Evolutionary conservation across 2,797 vertebrate species (phyloP), one percentile per base, ranked within the genome.

Genomic region (Protonibea diacanthus): DNA sequence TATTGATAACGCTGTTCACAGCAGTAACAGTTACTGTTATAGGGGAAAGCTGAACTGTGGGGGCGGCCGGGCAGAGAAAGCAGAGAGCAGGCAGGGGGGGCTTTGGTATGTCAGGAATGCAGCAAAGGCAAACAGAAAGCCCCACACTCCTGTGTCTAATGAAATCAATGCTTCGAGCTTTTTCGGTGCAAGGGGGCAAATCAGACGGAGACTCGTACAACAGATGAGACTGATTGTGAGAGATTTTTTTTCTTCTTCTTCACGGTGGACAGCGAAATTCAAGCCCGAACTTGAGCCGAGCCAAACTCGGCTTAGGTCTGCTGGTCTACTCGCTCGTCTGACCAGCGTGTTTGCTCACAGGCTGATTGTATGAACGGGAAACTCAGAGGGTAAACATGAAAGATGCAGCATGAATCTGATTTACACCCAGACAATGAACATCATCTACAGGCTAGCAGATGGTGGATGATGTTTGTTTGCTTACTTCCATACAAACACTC

Each of bases 81-180:
- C 81, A 76, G 76, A 78, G 82, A 80, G 64, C 62, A 75, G 77
- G 79, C 73, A 59, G 90, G 84, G 88, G 33, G 80, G 61, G 76
- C 71, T 68, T 74, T 88, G 95, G 94, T 92, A 96, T 96, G 82
- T 76, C 42, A 92, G 85, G 93, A 95, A 96, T 96, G 92, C 85
- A 84, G 92, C 88, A 75, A 94, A 94, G 93, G 91, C 95, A 96
- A 96, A 96, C 93, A 94, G 86, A 92, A 91, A 94, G 81, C 79
- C 80, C 91, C 83, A 85, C 91, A 92, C 93, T 92, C 81, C 86
- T 93, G 91, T 84, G 78, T 90, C 88, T 94, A 94, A 95, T 95
- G 92, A 95, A 95, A 95, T 93, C 92, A 93, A 89, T 91, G 91
- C 89, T 85, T 77, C 65, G 57, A 88, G 85, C 87, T 84, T 92